phyloP scores from a whole-genome alignment of 30 jellyfish, hydroid and myxozoan genomes.

The Cassiopea andromeda region DNA sequence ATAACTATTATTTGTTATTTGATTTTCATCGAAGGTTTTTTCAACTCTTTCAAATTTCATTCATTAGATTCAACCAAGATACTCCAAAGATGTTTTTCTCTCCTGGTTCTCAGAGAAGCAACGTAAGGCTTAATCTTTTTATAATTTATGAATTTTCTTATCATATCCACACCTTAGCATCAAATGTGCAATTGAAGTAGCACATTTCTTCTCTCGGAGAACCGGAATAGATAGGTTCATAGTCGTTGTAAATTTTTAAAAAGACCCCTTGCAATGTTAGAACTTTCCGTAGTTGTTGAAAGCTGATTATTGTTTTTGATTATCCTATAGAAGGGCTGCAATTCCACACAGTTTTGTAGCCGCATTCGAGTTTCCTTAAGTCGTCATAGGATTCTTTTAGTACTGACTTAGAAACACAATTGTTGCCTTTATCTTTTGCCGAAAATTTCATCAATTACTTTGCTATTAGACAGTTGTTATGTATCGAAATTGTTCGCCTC shows the following conservation, averaged over 20 bases:
- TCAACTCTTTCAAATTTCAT: background rate
- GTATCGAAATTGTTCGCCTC: background rate
- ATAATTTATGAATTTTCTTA: background rate
- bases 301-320: too few species aligned
- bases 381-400: too few species aligned
- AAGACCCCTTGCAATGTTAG: background rate
- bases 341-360: too few species aligned
- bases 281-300: background rate
- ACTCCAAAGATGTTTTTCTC: constrained; percentile 12
- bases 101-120: background rate
- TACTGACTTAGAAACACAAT: too few species aligned
- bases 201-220: background rate
- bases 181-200: background rate
- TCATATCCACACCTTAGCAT: background rate
- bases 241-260: background rate
- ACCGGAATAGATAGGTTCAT: background rate
- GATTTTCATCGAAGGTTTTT: background rate
- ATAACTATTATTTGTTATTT: background rate
- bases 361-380: too few species aligned
- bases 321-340: too few species aligned
- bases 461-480: too few species aligned
- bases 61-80: constrained; percentile 18
- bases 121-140: background rate
- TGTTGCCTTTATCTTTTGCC: too few species aligned
- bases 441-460: too few species aligned